A percentile compares a stretch with the other conserved stretches of the same genome.
phyloP scores from a whole-genome alignment of 2,797 vertebrate species.

The Chelon labrosus region DNA sequence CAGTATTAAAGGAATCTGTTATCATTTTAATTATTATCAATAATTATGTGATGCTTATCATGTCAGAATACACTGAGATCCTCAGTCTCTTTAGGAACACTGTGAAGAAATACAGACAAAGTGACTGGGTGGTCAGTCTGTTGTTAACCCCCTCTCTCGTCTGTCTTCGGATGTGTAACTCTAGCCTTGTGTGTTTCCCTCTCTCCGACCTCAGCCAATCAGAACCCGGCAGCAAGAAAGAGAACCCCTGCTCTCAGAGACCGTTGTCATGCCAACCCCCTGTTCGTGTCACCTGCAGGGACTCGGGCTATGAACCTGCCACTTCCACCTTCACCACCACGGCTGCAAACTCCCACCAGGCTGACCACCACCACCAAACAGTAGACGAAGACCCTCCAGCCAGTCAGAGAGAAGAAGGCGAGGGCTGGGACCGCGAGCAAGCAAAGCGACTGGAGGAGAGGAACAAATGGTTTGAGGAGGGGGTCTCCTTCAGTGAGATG shows the following conservation, averaged over 20 bases:
- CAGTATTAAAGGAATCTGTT: not conserved
- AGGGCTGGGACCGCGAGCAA: constrained; percentile 90
- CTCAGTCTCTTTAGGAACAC: constrained; percentile 23
- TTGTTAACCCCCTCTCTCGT: constrained; percentile 52
- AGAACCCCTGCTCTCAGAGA: constrained; percentile 80
- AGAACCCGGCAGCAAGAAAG: constrained; percentile 86
- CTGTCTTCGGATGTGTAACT: constrained; percentile 74
- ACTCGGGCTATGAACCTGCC: constrained; percentile 72
- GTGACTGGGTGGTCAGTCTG: constrained; percentile 65
- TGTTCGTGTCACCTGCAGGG: constrained; percentile 63
- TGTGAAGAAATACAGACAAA: constrained; percentile 31
- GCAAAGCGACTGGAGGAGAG: constrained; percentile 91
- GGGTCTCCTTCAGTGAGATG: constrained; percentile 66
- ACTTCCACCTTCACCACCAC: constrained; percentile 63
- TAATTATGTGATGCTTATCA: too few species aligned
- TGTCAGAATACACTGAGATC: not conserved
- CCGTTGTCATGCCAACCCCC: constrained; percentile 72
- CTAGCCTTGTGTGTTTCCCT: constrained; percentile 63
- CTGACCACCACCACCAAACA: constrained; percentile 69
- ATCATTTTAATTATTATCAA: not conserved
- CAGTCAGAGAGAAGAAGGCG: constrained; percentile 79
- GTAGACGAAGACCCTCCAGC: constrained; percentile 59
- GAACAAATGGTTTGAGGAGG: constrained; percentile 89
- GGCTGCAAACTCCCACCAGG: constrained; percentile 80
- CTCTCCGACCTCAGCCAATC: constrained; percentile 84